A percentile compares a stretch with the other conserved stretches of the same genome.
These are phyloP conservation scores for Climacteris rufus DNA, from an alignment of 2,113 vertebrate genomes.

Conservation along the genomic window DNA sequence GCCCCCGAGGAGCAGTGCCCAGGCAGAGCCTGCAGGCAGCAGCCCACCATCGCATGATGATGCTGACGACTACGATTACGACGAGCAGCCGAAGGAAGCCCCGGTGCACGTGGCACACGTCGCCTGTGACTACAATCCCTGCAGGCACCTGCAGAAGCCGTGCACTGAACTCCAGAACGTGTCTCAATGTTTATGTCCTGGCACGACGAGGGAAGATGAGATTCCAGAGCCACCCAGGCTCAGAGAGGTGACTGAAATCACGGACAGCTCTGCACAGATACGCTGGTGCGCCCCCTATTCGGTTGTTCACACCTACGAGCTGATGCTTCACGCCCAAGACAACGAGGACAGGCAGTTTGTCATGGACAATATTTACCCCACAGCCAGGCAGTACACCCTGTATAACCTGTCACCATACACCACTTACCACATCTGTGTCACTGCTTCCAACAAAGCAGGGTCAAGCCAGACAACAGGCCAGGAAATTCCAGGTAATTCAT, in stretches of 20 bases:
- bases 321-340: constrained; percentile 46
- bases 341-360: background rate
- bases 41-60: background rate
- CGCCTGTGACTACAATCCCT: constrained; percentile 74
- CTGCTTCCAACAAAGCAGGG: constrained; percentile 72
- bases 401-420: constrained; percentile 66
- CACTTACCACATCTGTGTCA: constrained; percentile 71
- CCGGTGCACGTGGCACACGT: background rate
- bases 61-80: constrained; percentile 33
- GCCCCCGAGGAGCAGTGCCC: background rate
- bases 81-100: background rate
- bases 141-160: constrained; percentile 75
- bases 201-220: constrained; percentile 46
- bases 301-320: constrained; percentile 68
- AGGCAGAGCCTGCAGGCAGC: background rate
- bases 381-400: constrained; percentile 67
- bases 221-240: constrained; percentile 68
- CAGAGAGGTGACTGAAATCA: constrained; percentile 58
- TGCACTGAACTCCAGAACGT: constrained; percentile 70
- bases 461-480: constrained; percentile 31
- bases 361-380: constrained; percentile 63
- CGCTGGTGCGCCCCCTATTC: constrained; percentile 80
- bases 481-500: background rate
- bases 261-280: constrained; percentile 71
- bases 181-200: constrained; percentile 69